These are phyloP conservation scores for Rhabdomys pumilio DNA, from an alignment of 2,797 vertebrate genomes.

Conservation along the genomic window DNA sequence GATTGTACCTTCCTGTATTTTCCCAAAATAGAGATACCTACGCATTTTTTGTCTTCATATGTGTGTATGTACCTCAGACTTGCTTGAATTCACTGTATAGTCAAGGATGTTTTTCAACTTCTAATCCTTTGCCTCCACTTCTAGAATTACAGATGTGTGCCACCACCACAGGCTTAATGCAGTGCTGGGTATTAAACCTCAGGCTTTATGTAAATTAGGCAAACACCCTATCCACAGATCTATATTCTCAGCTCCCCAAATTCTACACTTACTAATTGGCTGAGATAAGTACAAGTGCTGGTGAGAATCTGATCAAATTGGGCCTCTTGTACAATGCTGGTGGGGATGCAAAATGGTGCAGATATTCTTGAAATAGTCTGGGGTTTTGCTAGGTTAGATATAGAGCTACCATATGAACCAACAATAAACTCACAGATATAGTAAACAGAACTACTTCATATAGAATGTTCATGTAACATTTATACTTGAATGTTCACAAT, in stretches of 20 bases:
- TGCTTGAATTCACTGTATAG: not conserved
- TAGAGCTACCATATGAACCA: not conserved
- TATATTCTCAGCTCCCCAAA: not conserved
- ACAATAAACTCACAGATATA: not conserved
- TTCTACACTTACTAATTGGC: not conserved
- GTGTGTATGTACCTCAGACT: not conserved
- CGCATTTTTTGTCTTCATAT: not conserved
- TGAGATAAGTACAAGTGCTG: not conserved
- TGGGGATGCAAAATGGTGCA: not conserved
- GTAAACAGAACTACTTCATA: not conserved
- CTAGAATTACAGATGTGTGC: not conserved
- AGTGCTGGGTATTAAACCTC: not conserved
- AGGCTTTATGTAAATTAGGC: not conserved
- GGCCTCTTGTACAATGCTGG: not conserved
- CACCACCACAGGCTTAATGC: not conserved
- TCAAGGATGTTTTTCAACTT: not conserved
- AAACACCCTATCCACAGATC: not conserved
- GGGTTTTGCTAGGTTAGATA: not conserved
- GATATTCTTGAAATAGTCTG: not conserved
- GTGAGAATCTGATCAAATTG: not conserved
- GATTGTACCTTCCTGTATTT: not conserved
- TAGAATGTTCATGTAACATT: not conserved
- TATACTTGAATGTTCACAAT: not conserved
- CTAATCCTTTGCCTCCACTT: not conserved
- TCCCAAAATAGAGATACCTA: not conserved